Evolutionary conservation across 2,888 invertebrate species (phyloP).

Genomic region (Eilema depressum): DNA sequence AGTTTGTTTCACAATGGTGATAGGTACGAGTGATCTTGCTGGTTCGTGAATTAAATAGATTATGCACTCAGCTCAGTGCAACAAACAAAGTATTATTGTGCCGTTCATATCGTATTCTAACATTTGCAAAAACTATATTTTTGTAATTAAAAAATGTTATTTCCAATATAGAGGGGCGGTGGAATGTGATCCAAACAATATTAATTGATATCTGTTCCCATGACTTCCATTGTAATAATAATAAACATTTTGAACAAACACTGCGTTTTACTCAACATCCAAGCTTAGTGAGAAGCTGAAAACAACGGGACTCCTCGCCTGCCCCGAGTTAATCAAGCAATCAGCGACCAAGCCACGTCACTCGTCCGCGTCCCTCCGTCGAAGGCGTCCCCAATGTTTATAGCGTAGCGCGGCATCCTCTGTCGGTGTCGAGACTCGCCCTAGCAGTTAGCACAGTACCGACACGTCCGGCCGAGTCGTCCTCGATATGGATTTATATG

Average conservation of each 20-base stretch:
- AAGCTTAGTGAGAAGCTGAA: neutral
- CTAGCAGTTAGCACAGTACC: no score
- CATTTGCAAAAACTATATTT: neutral
- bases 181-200: slow-evolving; percentile 25
- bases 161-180: slow-evolving; percentile 11
- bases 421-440: no score
- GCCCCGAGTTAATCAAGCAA: neutral
- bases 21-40: no score
- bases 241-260: slow-evolving; percentile 29
- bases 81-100: neutral
- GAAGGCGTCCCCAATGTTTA: no score
- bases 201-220: slow-evolving; percentile 26
- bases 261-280: slow-evolving; percentile 19
- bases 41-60: neutral
- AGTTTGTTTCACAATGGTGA: neutral
- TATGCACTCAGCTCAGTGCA: neutral
- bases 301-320: neutral
- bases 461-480: no score
- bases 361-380: no score
- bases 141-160: neutral
- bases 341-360: neutral
- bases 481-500: no score
- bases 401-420: no score
- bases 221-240: slow-evolving; percentile 39
- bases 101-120: neutral